phyloP scores from a whole-genome alignment of 2,888 invertebrate genomes.

The Drosophila fulvimacula region DNA sequence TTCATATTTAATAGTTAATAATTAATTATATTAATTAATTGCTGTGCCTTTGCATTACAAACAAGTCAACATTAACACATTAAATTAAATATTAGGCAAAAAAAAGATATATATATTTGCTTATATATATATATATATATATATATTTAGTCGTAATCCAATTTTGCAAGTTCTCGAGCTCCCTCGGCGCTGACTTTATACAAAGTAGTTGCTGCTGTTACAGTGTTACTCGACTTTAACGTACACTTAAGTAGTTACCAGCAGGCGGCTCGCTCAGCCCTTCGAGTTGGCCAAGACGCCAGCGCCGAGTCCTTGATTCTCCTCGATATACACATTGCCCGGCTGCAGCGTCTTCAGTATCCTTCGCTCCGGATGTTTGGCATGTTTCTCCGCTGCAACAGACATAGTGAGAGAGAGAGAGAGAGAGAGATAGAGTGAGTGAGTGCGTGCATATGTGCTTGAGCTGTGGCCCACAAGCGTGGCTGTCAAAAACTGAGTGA shows the following conservation, averaged over 20 bases:
- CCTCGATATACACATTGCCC: slow-evolving; percentile 84
- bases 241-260: slow-evolving; percentile 56
- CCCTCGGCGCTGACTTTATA: slow-evolving; percentile 22
- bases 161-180: slow-evolving; percentile 27
- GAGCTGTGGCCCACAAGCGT: slow-evolving; percentile 59
- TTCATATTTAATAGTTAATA: slow-evolving; percentile 21
- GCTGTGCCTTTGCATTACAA: slow-evolving; percentile 77
- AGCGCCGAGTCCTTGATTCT: slow-evolving; percentile 70
- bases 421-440: neutral
- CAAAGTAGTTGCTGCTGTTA: slow-evolving; percentile 22
- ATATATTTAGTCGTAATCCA: slow-evolving; percentile 36
- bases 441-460: slow-evolving; percentile 3
- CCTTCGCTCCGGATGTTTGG: slow-evolving; percentile 82
- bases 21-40: slow-evolving; percentile 51
- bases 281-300: slow-evolving; percentile 61
- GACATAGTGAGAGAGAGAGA: neutral
- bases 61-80: slow-evolving; percentile 83
- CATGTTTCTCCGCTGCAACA: slow-evolving; percentile 71
- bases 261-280: slow-evolving; percentile 65
- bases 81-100: slow-evolving; percentile 71
- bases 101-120: slow-evolving; percentile 23
- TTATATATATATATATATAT: slow-evolving; percentile 5
- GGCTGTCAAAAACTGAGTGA: slow-evolving; percentile 60
- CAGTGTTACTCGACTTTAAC: slow-evolving; percentile 17
- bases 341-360: slow-evolving; percentile 81